A percentile compares a stretch with the other conserved stretches of the same genome.
These are phyloP conservation scores for Dromococcyx pavoninus DNA, from an alignment of 2,797 vertebrate species.

Conservation along the genomic window DNA sequence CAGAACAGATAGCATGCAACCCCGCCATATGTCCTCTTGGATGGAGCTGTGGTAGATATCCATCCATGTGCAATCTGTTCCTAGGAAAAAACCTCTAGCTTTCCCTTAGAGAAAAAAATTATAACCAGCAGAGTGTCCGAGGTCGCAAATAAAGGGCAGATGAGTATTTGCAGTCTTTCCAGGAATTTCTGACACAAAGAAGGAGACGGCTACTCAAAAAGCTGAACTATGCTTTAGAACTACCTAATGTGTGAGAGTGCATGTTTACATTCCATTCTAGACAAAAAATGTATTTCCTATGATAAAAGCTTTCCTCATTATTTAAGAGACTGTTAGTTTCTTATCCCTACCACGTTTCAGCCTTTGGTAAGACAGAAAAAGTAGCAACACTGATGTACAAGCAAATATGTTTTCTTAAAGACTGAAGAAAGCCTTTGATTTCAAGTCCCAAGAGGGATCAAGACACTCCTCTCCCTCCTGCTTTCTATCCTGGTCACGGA, in stretches of 20 bases:
- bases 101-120: background rate
- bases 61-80: background rate
- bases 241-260: background rate
- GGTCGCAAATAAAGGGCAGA: background rate
- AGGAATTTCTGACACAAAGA: background rate
- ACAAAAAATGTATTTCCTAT: background rate
- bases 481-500: background rate
- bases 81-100: background rate
- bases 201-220: background rate
- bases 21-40: fast-evolving
- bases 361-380: background rate
- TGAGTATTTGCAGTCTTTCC: background rate
- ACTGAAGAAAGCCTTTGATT: background rate
- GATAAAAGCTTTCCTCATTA: background rate
- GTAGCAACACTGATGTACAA: background rate
- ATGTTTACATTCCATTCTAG: background rate
- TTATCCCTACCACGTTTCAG: background rate
- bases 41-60: background rate
- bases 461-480: background rate
- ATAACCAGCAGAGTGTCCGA: background rate
- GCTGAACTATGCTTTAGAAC: background rate
- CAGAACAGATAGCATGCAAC: background rate
- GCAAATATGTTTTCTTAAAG: background rate
- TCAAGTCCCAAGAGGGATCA: background rate
- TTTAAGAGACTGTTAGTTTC: background rate